A percentile compares a stretch with the other conserved stretches of the same genome.
Conservation (phyloP, 2,797 vertebrate species). For the Lycodopsis pacificus region DNA sequence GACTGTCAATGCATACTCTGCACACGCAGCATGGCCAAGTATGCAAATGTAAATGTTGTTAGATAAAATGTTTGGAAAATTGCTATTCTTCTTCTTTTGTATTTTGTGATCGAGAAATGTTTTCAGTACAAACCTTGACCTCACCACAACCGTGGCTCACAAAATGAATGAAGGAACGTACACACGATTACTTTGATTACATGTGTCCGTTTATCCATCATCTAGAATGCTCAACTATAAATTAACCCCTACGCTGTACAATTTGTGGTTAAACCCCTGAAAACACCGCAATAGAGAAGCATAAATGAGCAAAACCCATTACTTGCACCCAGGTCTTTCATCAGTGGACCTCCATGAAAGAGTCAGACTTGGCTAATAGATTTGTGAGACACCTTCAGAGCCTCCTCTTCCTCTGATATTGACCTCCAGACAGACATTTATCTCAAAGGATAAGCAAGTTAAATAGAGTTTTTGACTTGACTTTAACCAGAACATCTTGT, state of each 20-base stretch:
- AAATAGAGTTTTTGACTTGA: conserved; percentile 26
- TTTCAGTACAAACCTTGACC: conserved; percentile 14
- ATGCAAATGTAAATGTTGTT: neutral
- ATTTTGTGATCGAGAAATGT: neutral
- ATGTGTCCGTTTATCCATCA: neutral
- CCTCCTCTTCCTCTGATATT: conserved; percentile 22
- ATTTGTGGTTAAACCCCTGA: neutral
- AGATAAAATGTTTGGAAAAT: conserved; percentile 13
- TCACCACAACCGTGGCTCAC: conserved; percentile 8
- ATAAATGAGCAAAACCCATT: neutral
- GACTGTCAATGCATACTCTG: neutral
- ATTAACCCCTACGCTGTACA: neutral
- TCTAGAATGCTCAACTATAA: conserved; percentile 8
- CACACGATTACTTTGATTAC: conserved; percentile 30
- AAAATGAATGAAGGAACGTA: conserved; percentile 21
- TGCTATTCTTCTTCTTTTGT: conserved; percentile 1
- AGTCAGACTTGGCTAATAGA: neutral
- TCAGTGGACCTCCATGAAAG: conserved; percentile 46
- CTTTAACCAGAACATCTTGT: conserved; percentile 39
- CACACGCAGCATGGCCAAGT: neutral
- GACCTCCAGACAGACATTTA: conserved; percentile 25
- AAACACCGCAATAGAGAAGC: conserved; percentile 3
- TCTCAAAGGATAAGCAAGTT: conserved; percentile 9
- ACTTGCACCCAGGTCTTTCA: conserved; percentile 8
- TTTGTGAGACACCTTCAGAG: conserved; percentile 24